Evolutionary conservation across 2,797 vertebrate species (phyloP).

Genomic region (Sciaenops ocellatus): DNA sequence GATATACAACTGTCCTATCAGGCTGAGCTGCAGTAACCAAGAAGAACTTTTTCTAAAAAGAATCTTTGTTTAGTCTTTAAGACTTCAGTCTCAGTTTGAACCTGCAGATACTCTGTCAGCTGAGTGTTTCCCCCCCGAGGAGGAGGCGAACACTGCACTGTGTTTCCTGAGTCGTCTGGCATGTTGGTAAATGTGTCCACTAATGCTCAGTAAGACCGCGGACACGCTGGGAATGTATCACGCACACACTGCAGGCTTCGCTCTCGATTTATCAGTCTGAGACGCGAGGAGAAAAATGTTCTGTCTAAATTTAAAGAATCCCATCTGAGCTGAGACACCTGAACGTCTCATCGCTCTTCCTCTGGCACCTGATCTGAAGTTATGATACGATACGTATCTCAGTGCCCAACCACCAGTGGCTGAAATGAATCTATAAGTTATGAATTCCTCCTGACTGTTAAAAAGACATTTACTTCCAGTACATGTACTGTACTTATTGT

Average conservation of each 20-base stretch:
- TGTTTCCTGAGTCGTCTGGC: slow-evolving; percentile 48
- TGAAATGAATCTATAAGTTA: not conserved
- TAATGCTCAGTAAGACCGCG: slow-evolving; percentile 83
- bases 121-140: slow-evolving; percentile 45
- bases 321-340: slow-evolving; percentile 10
- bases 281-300: not conserved
- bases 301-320: slow-evolving; percentile 1
- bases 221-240: slow-evolving; percentile 77
- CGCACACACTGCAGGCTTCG: slow-evolving; percentile 12
- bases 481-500: too few species aligned
- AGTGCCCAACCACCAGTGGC: not conserved
- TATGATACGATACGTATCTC: not conserved
- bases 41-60: too few species aligned
- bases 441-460: not conserved
- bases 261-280: not conserved
- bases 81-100: not conserved
- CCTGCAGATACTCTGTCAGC: not conserved
- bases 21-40: not conserved
- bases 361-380: slow-evolving; percentile 3
- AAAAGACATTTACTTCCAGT: too few species aligned
- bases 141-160: slow-evolving; percentile 1
- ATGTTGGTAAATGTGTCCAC: slow-evolving; percentile 77
- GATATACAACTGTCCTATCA: not conserved
- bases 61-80: not conserved
- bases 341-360: slow-evolving; percentile 1